phyloP scores from a whole-genome alignment of 2,113 vertebrate genomes.

The Dasyprocta punctata region DNA sequence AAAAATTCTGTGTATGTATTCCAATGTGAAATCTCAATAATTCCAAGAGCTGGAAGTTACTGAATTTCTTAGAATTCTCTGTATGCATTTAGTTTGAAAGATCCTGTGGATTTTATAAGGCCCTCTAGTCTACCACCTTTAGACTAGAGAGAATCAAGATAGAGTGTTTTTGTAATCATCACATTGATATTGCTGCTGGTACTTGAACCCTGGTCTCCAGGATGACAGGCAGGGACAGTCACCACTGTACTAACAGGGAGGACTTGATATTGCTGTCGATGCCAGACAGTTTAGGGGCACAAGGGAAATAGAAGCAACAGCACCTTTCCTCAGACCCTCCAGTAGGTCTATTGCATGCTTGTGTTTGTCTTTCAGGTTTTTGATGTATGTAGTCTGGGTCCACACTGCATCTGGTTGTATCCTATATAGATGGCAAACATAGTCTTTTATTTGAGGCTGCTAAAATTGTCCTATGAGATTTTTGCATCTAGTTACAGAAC shows the following conservation, averaged over 20 bases:
- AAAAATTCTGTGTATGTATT: background rate
- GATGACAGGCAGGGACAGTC: too few relatives aligned
- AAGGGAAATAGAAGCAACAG: background rate
- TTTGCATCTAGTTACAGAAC: background rate
- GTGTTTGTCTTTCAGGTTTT: background rate
- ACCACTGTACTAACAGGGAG: too few relatives aligned
- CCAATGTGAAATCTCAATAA: background rate
- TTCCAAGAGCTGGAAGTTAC: background rate
- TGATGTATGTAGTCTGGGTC: too few relatives aligned
- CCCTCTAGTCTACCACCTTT: background rate
- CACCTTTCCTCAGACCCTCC: background rate
- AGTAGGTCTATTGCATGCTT: too few relatives aligned
- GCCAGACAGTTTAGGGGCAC: accelerated
- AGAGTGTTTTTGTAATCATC: background rate
- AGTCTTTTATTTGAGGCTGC: background rate
- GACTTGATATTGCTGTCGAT: background rate
- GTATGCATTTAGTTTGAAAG: background rate
- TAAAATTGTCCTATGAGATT: background rate
- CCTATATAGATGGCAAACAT: background rate
- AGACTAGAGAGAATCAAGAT: too few relatives aligned
- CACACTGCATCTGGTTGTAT: accelerated
- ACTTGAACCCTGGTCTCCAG: too few relatives aligned
- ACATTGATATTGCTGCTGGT: accelerated
- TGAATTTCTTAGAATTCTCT: background rate
- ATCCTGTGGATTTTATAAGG: background rate